Conservation (phyloP, 2,113 vertebrate genomes). For the Gadus chalcogrammus region DNA sequence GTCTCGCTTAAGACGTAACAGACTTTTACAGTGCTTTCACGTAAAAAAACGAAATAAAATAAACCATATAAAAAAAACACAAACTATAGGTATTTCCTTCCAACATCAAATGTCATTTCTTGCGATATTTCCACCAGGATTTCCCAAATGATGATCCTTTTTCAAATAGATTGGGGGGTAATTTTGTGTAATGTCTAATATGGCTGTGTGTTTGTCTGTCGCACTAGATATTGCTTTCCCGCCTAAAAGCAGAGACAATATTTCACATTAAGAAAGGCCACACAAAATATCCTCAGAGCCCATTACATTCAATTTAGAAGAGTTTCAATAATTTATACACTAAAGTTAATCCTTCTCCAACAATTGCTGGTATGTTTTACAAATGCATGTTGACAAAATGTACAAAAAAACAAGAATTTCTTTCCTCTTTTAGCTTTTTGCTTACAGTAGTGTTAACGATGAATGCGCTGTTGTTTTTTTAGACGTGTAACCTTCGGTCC, state of each 20-base stretch:
- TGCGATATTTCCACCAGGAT: neutral
- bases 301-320: conserved; percentile 39
- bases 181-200: neutral
- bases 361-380: neutral
- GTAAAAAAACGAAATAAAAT: conserved; percentile 1
- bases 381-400: neutral
- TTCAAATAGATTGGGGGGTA: neutral
- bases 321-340: neutral
- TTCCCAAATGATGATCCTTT: conserved; percentile 7
- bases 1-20: conserved; percentile 15
- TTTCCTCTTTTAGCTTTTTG: neutral
- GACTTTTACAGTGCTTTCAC: conserved; percentile 42
- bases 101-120: neutral
- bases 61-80: neutral
- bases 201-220: conserved; percentile 17
- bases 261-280: conserved; percentile 44
- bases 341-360: neutral
- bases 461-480: no score
- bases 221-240: neutral
- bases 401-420: neutral
- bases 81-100: conserved; percentile 5
- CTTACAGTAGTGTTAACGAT: neutral
- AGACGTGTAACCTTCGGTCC: no score
- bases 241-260: conserved; percentile 6
- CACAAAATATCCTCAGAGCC: conserved; percentile 9